Evolutionary conservation across 2,888 invertebrate species (phyloP), one percentile per base, ranked within the genome.

Genomic region (Drosophila kokeensis): DNA sequence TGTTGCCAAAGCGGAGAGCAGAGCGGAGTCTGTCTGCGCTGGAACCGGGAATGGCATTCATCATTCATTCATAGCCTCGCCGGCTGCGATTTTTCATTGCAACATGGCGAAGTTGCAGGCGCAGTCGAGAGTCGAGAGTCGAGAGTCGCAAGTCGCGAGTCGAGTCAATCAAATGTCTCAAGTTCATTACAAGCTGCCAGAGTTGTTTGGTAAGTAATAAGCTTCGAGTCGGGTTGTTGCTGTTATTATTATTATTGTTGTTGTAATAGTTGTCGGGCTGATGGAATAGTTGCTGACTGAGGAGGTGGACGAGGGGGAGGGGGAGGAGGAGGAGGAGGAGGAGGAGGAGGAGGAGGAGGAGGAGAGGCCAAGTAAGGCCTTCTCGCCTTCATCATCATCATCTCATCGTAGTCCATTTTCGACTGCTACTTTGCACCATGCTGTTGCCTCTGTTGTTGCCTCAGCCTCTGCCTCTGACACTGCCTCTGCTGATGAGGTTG

Each of bases 121-220:
- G 60, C 55, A 68, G 61, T 59, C 66, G 45, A 24, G 45, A 21
- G 34, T 53, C 53, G 53, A 24, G 5, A 53, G 34, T 30, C 21
- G 52, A 34, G 15, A 32, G 29, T 34, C 52, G 53, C 53, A 10
- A 50, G 32, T 52, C 50, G 62, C 72, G 70, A 81, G 65, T 75
- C 69, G 76, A 88, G 86, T 87, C 86, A 88, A 85, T 87, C 80
- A 87, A 86, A 88, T 75, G 87, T 82, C 82, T 74, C 83, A 86
- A 87, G 88, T 87, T 87, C 86, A 87, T 87, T 87, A 85, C 79
- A 86, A 85, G 77, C 77, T 83, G 79, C 77, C 69, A 74, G 78
- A 87, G 88, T 87, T 83, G 86, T 85, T 87, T 80, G 85, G 83
- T 87, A 78, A 80, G 87, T 87, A 85, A 83, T 87, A 81, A 85